These are phyloP conservation scores for Aphidius gifuensis DNA, from an alignment of 1,140 invertebrate species.

Conservation along the genomic window DNA sequence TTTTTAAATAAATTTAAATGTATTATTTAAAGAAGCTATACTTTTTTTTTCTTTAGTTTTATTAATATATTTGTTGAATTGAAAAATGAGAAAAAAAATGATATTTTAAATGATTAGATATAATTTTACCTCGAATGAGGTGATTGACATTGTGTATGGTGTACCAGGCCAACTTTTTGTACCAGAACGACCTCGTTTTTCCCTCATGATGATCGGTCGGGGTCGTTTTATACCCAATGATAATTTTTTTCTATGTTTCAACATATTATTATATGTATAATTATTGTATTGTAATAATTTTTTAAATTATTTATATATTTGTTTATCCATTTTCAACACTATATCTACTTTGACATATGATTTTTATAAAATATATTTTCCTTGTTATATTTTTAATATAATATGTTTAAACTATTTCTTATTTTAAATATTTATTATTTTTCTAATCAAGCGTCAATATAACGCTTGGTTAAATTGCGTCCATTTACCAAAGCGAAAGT, in stretches of 20 bases:
- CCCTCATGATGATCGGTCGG: conserved; percentile 37
- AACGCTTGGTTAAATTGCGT: neutral
- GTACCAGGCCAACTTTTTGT: conserved; percentile 52
- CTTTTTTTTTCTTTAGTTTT: no score
- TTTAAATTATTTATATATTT: neutral
- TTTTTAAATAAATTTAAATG: no score
- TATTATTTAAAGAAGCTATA: neutral
- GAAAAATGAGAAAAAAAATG: neutral
- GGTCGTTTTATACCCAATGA: conserved; percentile 23
- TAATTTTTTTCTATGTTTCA: neutral
- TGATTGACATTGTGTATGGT: conserved; percentile 43
- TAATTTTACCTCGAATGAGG: conserved; percentile 45
- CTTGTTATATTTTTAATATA: no score
- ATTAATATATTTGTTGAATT: no score
- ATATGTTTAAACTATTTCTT: no score
- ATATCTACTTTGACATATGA: neutral
- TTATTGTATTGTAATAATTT: neutral
- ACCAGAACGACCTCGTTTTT: conserved; percentile 44
- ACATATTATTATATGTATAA: neutral
- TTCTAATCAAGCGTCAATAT: conserved; percentile 4
- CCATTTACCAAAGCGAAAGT: conserved; percentile 18
- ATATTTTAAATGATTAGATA: neutral
- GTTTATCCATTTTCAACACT: neutral
- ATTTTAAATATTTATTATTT: neutral
- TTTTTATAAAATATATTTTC: neutral